Conservation (phyloP, 2,797 vertebrate genomes). For the Lepidocolaptes lacrymiger region DNA sequence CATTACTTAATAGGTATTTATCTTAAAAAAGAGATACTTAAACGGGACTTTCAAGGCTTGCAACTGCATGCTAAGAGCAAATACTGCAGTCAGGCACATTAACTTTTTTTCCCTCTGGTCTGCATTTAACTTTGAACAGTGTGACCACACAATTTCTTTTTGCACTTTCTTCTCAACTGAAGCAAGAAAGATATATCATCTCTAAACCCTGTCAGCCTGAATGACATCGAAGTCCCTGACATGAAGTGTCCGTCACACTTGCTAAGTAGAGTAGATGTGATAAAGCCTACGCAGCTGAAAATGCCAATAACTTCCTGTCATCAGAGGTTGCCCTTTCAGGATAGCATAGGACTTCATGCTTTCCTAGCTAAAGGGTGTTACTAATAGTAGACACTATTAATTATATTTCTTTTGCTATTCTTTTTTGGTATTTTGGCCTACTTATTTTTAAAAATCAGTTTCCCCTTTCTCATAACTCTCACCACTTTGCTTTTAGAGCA, state of each 20-base stretch:
- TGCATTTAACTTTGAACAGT: conserved; percentile 79
- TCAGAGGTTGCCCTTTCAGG: conserved; percentile 72
- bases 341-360: conserved; percentile 19
- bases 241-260: conserved; percentile 81
- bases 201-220: conserved; percentile 64
- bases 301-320: conserved; percentile 61
- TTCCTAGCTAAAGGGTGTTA: conserved; percentile 9
- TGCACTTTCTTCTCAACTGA: conserved; percentile 32
- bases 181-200: conserved; percentile 66
- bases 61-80: conserved; percentile 78
- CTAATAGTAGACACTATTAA: background rate
- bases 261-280: conserved; percentile 73
- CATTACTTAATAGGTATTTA: conserved; percentile 97
- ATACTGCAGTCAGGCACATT: conserved; percentile 74
- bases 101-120: conserved; percentile 62
- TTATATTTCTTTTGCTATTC: background rate
- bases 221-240: conserved; percentile 70
- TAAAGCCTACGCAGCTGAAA: conserved; percentile 81
- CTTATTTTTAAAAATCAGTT: background rate
- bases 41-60: conserved; percentile 82
- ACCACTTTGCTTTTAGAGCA: background rate
- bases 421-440: background rate
- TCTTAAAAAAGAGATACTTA: conserved; percentile 92
- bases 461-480: background rate
- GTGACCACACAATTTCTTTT: conserved; percentile 61